Base-by-base conservation (phyloP, 2,113 vertebrate genomes). In the Ginglymostoma cirratum region DNA sequence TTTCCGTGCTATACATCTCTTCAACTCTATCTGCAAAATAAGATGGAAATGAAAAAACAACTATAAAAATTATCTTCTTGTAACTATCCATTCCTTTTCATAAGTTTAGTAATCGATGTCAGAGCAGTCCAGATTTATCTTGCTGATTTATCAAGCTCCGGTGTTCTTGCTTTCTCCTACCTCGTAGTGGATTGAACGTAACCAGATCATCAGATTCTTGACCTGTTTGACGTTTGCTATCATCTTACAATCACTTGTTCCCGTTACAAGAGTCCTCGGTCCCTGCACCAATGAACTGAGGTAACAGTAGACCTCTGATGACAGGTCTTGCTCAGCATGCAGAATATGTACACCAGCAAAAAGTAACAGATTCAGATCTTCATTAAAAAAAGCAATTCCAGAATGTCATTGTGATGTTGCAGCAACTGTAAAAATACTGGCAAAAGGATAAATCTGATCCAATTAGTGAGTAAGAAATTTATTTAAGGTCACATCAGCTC, bases 401-500 rank as follows among this genome's bases (percentile, higher is more conserved):
- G 17, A 67, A 66, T 38, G 89, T 93, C 67, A 38, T 66, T 67
- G 23, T 66, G 34, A 93, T 67, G 23, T 61, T 66, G 19, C 19
- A 21, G n/a, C 87, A 65, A 92, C 52, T 92, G n/a, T 92, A 69
- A 94, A 70, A 42, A 45, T 12, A 94, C 65, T 94, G 93, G 52
- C 2, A 72, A 95, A 52, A 48, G 67, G 94, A 45, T 70, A 27
- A 95, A 76, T 72, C 69, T 72, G 72, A 72, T 72, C 45, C 94
- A 95, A 95, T 95, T 95, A 95, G 6, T 95, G 42, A 72, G 24
- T 70, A 95, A 72, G 69, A 72, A 95, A 95, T 95, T 95, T 48
- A 45, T 72, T 95, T 95, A 48, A 72, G 94, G 69, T 95, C 94
- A 95, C 94, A 70, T 95, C 94, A 72, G 94, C 94, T 95, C 69